Evolutionary conservation across 2,888 invertebrate genomes (phyloP), one percentile per base, ranked within the genome.

Genomic region (Periphyllus acericola): DNA sequence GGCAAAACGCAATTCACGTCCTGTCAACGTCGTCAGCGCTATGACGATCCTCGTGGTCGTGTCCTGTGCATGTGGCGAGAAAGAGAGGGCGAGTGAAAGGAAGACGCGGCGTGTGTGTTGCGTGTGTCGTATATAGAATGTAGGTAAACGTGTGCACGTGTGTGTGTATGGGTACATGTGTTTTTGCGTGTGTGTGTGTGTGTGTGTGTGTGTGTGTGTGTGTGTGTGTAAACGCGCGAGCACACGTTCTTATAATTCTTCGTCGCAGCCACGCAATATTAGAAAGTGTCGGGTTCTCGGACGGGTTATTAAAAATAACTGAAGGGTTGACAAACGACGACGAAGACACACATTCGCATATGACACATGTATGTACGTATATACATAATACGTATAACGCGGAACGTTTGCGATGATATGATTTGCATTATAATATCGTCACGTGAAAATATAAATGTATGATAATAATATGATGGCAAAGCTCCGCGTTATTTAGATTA

Each of bases 261-360:
- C 76, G 19, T 46, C 46, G 14, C 76, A 29, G 32, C 60, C 60
- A 3, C 17, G 17, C 36, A 60, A 80, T 80, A 80, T 80, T 80
- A 34, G 36, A 80, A 80, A 60, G 80, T 80, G 80, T 80, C 34
- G 60, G 36, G 80, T 80, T 60, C 66, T 80, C n/a, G 36, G 60
- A 80, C 60, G 60, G 36, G 60, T 80, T 80, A 60, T 80, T 79
- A 60, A 79, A 79, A 79, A 79, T 79, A 79, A 79, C 60, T 79
- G 79, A 79, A 79, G 79, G 79, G 60, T 79, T 79, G 79, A 79
- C 79, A 60, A 60, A 79, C 40, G 79, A 60, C 79, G 34, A 60
- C 29, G 29, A 21, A 32, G 79, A 60, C 34, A 0, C 21, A 4
- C 55, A 32, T 32, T 25, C 55, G 25, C 14, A 46, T 46, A 46